phyloP scores from a whole-genome alignment of 2,888 invertebrate genomes.

The Choristoneura rosaceana region DNA sequence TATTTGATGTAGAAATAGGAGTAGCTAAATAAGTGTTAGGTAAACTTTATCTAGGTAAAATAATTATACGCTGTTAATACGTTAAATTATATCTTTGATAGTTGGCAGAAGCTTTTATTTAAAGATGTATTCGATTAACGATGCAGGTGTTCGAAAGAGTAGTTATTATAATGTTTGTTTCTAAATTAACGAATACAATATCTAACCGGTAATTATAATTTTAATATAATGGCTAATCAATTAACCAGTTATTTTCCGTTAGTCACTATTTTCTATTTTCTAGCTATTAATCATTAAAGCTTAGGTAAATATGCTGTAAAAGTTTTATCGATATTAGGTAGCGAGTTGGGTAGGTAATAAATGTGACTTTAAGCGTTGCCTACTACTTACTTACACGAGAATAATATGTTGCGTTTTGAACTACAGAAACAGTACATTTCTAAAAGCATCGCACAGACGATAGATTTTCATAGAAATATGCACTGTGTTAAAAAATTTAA shows the following conservation, averaged over 20 bases:
- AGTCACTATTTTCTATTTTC: slow-evolving; percentile 46
- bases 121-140: slow-evolving; percentile 17
- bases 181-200: slow-evolving; percentile 8
- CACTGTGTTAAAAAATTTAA: not conserved
- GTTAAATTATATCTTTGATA: slow-evolving; percentile 41
- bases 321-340: slow-evolving; percentile 63
- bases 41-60: slow-evolving; percentile 57
- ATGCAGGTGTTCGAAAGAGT: not conserved
- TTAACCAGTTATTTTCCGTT: slow-evolving; percentile 36
- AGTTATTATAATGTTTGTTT: slow-evolving; percentile 2
- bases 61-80: slow-evolving; percentile 58
- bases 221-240: slow-evolving; percentile 10
- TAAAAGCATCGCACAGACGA: not conserved
- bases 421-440: not conserved
- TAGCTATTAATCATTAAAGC: slow-evolving; percentile 49
- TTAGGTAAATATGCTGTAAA: slow-evolving; percentile 58
- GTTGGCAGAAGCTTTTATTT: slow-evolving; percentile 32
- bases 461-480: not conserved
- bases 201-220: slow-evolving; percentile 4
- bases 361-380: slow-evolving; percentile 77
- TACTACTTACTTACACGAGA: not conserved
- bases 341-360: slow-evolving; percentile 76
- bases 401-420: not conserved
- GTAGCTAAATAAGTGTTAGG: slow-evolving; percentile 76
- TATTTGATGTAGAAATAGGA: slow-evolving; percentile 71